These are phyloP conservation scores for Ennomos quercinarius DNA, from an alignment of 2,888 invertebrate genomes.

Conservation along the genomic window DNA sequence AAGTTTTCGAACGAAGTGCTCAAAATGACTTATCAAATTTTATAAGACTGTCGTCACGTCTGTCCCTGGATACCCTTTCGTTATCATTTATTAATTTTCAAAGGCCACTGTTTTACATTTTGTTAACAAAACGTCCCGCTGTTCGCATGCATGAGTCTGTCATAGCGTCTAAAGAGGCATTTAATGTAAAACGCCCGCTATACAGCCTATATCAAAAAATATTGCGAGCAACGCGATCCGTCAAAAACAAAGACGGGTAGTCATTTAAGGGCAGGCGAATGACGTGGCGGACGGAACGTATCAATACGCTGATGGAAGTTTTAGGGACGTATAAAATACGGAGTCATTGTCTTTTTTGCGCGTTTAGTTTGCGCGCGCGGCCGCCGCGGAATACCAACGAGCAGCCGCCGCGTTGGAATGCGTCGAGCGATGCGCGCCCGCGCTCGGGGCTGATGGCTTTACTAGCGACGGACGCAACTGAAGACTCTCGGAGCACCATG, in stretches of 20 bases:
- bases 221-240: conserved; percentile 45
- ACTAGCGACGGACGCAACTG: background rate
- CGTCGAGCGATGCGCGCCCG: conserved; percentile 36
- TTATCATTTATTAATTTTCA: background rate
- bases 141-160: conserved; percentile 35
- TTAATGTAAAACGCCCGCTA: conserved; percentile 40
- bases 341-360: conserved; percentile 81
- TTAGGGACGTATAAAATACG: conserved; percentile 79
- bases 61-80: too few species aligned
- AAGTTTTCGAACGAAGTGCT: too few species aligned
- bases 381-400: conserved; percentile 75
- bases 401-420: conserved; percentile 57
- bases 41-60: too few species aligned
- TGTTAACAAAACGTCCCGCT: background rate
- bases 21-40: too few species aligned
- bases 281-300: conserved; percentile 45
- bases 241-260: conserved; percentile 61
- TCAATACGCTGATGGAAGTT: conserved; percentile 78
- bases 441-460: conserved; percentile 14
- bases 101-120: conserved; percentile 2
- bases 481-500: background rate
- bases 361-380: conserved; percentile 69
- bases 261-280: conserved; percentile 62
- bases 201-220: conserved; percentile 50
- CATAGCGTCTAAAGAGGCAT: conserved; percentile 41